Percentiles rank a stretch among this genome's conserved stretches.
Evolutionary conservation across 2,888 invertebrate genomes (phyloP).

Genomic region (Noctua fimbriata): DNA sequence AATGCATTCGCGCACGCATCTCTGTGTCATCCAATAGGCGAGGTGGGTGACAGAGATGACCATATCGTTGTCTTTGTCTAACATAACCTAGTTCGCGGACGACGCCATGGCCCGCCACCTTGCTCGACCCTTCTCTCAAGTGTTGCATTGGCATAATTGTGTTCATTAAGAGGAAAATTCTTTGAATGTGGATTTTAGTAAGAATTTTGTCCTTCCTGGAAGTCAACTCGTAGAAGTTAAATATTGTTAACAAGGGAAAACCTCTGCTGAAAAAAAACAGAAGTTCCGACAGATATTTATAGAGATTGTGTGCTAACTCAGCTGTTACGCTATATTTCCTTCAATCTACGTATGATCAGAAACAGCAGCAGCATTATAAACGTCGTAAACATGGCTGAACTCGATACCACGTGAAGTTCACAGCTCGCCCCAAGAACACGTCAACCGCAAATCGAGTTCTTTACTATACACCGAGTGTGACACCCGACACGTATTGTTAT

Average conservation of each 20-base stretch:
- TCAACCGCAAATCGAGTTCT: conserved; percentile 59
- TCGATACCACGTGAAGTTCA: conserved; percentile 52
- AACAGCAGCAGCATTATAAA: conserved; percentile 23
- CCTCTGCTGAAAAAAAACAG: not conserved
- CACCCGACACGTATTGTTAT: conserved; percentile 68
- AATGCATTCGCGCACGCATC: conserved; percentile 71
- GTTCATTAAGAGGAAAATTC: conserved; percentile 67
- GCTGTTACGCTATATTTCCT: not conserved
- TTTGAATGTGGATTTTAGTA: conserved; percentile 24
- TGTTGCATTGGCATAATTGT: conserved; percentile 73
- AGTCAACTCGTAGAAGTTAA: not conserved
- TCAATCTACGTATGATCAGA: conserved; percentile 1
- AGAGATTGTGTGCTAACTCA: not conserved
- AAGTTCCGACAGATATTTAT: not conserved
- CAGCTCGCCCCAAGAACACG: conserved; percentile 58
- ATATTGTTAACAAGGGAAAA: not conserved
- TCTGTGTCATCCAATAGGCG: conserved; percentile 61
- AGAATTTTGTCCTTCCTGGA: conserved; percentile 20
- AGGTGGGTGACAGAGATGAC: conserved; percentile 75
- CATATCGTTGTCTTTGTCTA: conserved; percentile 72
- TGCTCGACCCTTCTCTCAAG: conserved; percentile 80
- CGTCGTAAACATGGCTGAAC: conserved; percentile 37
- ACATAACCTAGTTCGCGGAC: conserved; percentile 80
- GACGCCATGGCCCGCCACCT: conserved; percentile 76
- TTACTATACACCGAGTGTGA: conserved; percentile 57